Evolutionary conservation across 2,797 vertebrate genomes (phyloP), one percentile per base, ranked within the genome.

Genomic region (Meda fulgida): DNA sequence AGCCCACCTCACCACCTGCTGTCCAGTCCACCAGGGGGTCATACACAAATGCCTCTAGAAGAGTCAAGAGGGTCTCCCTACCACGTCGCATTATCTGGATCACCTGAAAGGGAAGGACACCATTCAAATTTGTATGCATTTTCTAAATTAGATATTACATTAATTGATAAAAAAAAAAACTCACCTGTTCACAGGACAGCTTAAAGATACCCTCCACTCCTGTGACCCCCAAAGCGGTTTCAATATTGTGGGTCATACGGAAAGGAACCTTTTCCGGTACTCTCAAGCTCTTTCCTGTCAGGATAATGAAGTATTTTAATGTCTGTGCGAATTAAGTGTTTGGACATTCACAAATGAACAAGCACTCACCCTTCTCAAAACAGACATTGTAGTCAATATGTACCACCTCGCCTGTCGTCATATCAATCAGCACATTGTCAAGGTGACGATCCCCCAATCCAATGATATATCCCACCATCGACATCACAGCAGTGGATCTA

Each of bases 321-420:
- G 55, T 93, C 81, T 55, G 34, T 53, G 23, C 91, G 89, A 84
- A 78, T 40, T 0, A 58, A 67, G 21, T 29, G 5, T n/a, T 48
- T 31, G 3, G 3, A 84, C 3, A 83, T 78, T 93, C 87, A 95
- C 93, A 69, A 19, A 36, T 23, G 29, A 84, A 46, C 19, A 66
- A 60, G 11, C 51, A 83, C 89, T 93, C 87, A 99, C 98, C 98
- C 97, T 99, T 99, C 92, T 99, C 98, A 94, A 99, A 99, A 95
- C 98, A 99, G 70, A 99, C 98, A 69, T 99, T 99, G 94, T 99
- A 99, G 94, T 99, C 98, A 75, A 99, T 99, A 93, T 99, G 98
- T 86, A 99, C 98, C 89, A 99, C 98, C 91, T 99, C 98, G 88
- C 98, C 98, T 14, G 97, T 98, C 51, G 98, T 99, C 98, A 99